Base-by-base conservation (phyloP, 2,797 vertebrate genomes). In the Gallinago nigripennis region DNA sequence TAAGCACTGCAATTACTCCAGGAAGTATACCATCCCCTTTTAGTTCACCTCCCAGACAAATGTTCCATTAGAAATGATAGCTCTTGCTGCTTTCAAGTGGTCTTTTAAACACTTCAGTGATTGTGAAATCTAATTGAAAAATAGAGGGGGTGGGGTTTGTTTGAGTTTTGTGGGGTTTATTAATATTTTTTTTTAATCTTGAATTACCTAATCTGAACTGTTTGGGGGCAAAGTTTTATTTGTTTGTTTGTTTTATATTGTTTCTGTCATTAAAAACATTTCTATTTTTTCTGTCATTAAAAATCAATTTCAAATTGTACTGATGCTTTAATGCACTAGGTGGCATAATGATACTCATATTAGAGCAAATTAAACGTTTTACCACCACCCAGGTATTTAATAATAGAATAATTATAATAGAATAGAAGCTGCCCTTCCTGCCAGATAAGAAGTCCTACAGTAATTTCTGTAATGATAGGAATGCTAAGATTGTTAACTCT, bases 271-370 rank as follows among this genome's bases (percentile, higher is more conserved):
- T 90, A 72, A 83, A 82, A 89, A 56, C 39, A 39, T 39, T 39
- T 39, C 14, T 39, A 39, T 39, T 39, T 13, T 39, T 51, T 68
- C 71, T 88, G 39, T 41, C 61, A 46, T 50, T 90, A 72, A 83
- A 82, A 89, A 56, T 24, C 24, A 75, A 71, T 35, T 86, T 88
- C 54, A 64, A 90, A 85, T 66, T 92, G 93, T 53, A 94, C 31
- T 70, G 56, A 61, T 71, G 39, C 46, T 95, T 86, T 82, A 84
- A 90, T 84, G 77, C 93, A 95, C 92, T 96, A 92, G 88, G 61
- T 94, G 93, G 82, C 88, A 93, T 90, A 87, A 91, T 78, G 24
- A 90, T 88, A 85, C 83, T 86, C 69, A 82, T 56, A 69, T 58
- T 70, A 92, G 35, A 93, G 48, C 13, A 87, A 86, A 86, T 90